Evolutionary conservation across 2,888 invertebrate genomes (phyloP).

Genomic region (Lamproptera curius): DNA sequence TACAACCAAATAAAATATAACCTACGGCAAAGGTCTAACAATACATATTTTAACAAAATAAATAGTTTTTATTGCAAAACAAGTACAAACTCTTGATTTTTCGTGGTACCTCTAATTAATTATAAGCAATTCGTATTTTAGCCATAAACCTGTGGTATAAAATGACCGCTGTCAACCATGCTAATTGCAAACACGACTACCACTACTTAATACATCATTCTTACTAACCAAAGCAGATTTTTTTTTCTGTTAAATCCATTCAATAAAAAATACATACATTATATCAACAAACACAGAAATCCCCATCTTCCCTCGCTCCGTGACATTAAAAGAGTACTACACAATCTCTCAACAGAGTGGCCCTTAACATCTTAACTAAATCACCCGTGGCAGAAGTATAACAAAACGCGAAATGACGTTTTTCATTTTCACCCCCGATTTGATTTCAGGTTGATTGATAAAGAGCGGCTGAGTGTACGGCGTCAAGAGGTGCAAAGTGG

Average conservation of each 20-base stretch:
- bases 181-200: too few relatives aligned
- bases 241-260: too few relatives aligned
- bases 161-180: too few relatives aligned
- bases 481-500: constrained; percentile 35
- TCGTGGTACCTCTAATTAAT: neutral
- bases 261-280: too few relatives aligned
- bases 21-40: neutral
- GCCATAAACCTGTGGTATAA: too few relatives aligned
- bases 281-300: too few relatives aligned
- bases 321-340: neutral
- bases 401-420: constrained; percentile 40
- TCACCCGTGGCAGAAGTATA: constrained; percentile 27
- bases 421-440: constrained; percentile 56
- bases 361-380: constrained; percentile 25
- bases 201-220: too few relatives aligned
- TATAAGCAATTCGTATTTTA: too few relatives aligned
- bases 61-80: neutral
- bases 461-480: constrained; percentile 36
- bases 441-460: constrained; percentile 57
- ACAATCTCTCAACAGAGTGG: neutral
- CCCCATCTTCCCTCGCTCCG: too few relatives aligned
- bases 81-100: neutral
- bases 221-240: too few relatives aligned
- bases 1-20: neutral
- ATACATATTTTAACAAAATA: neutral